These are phyloP conservation scores for Leptinotarsa tumamoca DNA, from an alignment of 2,888 invertebrate species.

Conservation along the genomic window DNA sequence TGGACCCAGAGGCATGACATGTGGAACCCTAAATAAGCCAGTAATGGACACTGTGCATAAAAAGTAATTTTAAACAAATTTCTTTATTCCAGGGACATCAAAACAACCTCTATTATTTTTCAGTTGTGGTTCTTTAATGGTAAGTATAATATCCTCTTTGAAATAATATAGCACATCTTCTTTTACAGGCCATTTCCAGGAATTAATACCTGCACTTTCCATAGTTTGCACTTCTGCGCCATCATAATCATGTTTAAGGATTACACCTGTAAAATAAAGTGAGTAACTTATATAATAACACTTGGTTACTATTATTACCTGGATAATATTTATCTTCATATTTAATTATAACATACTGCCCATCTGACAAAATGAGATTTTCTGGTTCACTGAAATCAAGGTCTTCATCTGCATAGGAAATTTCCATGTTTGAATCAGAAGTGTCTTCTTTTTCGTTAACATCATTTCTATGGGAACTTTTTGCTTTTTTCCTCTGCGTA, in stretches of 20 bases:
- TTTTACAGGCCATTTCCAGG: conserved; percentile 21
- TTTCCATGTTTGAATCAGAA: background rate
- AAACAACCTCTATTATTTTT: conserved; percentile 28
- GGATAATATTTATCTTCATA: conserved; percentile 20
- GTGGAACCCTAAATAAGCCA: background rate
- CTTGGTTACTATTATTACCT: background rate
- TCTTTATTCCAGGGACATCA: conserved; percentile 25
- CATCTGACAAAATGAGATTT: conserved; percentile 7
- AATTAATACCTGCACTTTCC: conserved; percentile 30
- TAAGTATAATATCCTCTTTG: conserved; percentile 31
- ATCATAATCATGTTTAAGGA: conserved; percentile 20
- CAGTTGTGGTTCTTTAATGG: conserved; percentile 19
- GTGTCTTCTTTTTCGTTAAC: background rate
- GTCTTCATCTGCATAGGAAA: background rate
- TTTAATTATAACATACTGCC: conserved; percentile 26
- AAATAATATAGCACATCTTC: conserved; percentile 38
- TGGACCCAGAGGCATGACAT: too few relatives aligned
- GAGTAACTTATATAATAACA: conserved; percentile 5
- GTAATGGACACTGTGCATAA: background rate
- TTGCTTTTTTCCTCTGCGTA: background rate
- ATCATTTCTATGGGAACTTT: background rate
- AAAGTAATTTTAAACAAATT: conserved; percentile 17
- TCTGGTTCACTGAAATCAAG: conserved; percentile 20
- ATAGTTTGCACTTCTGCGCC: conserved; percentile 34
- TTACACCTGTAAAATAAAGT: conserved; percentile 24